Evolutionary conservation across 2,888 invertebrate genomes (phyloP).

Genomic region (Chrysotoxum bicinctum): DNA sequence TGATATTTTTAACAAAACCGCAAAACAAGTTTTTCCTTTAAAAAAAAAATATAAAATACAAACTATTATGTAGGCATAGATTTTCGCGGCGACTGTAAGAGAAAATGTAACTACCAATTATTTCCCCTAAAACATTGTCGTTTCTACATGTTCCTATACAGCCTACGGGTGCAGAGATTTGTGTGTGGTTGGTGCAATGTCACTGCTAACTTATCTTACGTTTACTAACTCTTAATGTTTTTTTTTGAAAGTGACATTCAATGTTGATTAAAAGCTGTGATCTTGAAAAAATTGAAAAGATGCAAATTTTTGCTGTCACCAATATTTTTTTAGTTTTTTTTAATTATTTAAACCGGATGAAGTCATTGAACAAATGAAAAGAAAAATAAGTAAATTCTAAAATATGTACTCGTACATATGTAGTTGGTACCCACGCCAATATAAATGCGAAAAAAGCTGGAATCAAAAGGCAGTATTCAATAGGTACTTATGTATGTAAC

Average conservation of each 20-base stretch:
- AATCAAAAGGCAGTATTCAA: too few relatives aligned
- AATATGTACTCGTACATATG: too few relatives aligned
- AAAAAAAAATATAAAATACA: too few relatives aligned
- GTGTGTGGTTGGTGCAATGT: conserved; percentile 44
- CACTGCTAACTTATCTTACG: conserved; percentile 34
- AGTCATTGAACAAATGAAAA: not conserved
- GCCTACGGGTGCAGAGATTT: not conserved
- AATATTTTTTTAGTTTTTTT: not conserved
- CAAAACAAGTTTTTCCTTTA: too few relatives aligned
- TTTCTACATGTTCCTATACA: not conserved
- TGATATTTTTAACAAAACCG: too few relatives aligned
- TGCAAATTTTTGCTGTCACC: conserved; percentile 10
- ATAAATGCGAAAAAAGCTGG: not conserved
- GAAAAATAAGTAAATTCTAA: not conserved
- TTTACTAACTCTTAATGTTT: not conserved
- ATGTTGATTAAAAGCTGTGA: conserved; percentile 1
- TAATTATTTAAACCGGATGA: not conserved
- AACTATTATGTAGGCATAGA: too few relatives aligned
- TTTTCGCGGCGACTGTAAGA: not conserved
- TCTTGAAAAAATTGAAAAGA: conserved; percentile 23
- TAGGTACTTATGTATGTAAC: too few relatives aligned
- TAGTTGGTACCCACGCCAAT: not conserved
- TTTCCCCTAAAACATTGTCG: not conserved
- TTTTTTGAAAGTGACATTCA: not conserved
- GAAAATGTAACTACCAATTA: not conserved